Conservation (phyloP, 1,140 invertebrate genomes). For the Aphidius gifuensis region DNA sequence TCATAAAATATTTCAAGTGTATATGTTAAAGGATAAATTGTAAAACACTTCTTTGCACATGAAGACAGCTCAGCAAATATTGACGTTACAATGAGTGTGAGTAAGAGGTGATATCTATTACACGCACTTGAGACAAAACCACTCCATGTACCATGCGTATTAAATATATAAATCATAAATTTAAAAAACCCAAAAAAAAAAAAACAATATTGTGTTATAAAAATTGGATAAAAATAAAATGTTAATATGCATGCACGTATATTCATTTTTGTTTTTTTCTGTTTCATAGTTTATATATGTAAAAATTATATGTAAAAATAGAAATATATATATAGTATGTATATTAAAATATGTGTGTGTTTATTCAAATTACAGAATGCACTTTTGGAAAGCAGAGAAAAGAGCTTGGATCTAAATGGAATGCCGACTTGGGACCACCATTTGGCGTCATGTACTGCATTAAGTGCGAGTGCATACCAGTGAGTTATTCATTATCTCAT, state of each 20-base stretch:
- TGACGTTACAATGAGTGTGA: conserved; percentile 9
- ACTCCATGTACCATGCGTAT: neutral
- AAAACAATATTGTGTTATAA: neutral
- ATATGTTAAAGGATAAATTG: neutral
- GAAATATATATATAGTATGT: neutral
- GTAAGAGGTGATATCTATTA: conserved; percentile 8
- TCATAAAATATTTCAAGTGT: neutral
- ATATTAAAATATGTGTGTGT: neutral
- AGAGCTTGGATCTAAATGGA: conserved; percentile 84
- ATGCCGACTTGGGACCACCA: conserved; percentile 83
- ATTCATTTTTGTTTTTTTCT: too few species aligned
- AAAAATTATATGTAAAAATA: too few species aligned
- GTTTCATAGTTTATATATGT: too few species aligned
- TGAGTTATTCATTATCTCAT: conserved; percentile 58
- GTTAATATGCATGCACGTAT: too few species aligned
- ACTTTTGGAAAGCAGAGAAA: conserved; percentile 81
- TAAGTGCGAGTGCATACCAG: conserved; percentile 86
- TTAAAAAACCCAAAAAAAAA: neutral
- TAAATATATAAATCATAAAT: neutral
- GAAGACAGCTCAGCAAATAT: conserved; percentile 19
- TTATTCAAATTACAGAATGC: conserved; percentile 69
- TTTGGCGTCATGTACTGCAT: conserved; percentile 92
- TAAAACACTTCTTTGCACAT: neutral
- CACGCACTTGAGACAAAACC: neutral
- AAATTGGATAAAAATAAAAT: neutral